phyloP scores from a whole-genome alignment of 92 coral and sea anemone genomes.

The Umimayanthus kanabou region DNA sequence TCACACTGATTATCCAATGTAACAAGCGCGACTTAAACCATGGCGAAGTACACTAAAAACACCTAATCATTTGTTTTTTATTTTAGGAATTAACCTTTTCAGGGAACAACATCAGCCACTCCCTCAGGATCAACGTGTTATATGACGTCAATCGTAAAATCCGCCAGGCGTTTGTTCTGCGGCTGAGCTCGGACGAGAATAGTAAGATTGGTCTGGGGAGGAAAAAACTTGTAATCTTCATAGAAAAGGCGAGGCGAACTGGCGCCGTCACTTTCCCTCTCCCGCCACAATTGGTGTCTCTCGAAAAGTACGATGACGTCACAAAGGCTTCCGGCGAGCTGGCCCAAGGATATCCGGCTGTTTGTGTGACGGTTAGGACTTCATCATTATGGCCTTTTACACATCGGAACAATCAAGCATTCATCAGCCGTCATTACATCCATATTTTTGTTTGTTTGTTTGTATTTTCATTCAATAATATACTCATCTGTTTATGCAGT shows the following conservation, averaged over 20 bases:
- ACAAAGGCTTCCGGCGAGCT: slow-evolving; percentile 61
- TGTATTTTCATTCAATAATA: not conserved
- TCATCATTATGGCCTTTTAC: not conserved
- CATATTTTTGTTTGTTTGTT: not conserved
- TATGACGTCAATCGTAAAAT: slow-evolving; percentile 71
- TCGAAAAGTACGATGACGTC: slow-evolving; percentile 93
- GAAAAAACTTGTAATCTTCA: slow-evolving; percentile 78
- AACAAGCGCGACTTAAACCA: not conserved
- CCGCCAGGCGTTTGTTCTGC: slow-evolving; percentile 89
- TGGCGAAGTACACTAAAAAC: not conserved
- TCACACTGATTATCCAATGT: not conserved
- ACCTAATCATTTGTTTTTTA: not conserved
- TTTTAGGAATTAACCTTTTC: slow-evolving; percentile 69
- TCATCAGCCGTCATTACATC: too few species aligned
- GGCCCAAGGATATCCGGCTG: slow-evolving; percentile 84
- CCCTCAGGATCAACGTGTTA: slow-evolving; percentile 65
- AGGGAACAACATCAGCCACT: slow-evolving; percentile 57
- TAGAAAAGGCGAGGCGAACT: slow-evolving; percentile 65
- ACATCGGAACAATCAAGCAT: too few species aligned
- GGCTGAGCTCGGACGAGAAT: slow-evolving; percentile 56
- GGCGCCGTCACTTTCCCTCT: slow-evolving; percentile 89
- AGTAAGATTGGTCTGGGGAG: slow-evolving; percentile 61
- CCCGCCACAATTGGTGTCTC: slow-evolving; percentile 84
- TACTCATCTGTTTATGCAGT: not conserved
- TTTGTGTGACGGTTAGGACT: slow-evolving; percentile 95